Evolutionary conservation across 1,140 invertebrate species (phyloP).

Genomic region (Plectrocnemia conspersa): DNA sequence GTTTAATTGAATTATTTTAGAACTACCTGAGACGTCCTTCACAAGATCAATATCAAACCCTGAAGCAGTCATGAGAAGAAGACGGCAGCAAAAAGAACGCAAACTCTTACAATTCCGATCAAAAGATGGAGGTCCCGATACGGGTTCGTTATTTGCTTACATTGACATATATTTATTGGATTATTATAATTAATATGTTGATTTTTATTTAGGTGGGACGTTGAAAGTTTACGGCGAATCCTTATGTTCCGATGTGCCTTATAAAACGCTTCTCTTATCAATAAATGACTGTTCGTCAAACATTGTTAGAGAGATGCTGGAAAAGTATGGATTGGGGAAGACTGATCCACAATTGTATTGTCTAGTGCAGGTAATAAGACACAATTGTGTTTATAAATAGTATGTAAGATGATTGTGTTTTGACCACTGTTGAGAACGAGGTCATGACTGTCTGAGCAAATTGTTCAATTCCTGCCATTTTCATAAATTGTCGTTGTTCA

Average conservation of each 20-base stretch:
- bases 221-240: constrained; percentile 98
- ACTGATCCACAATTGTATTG: constrained; percentile 88
- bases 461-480: too few species aligned
- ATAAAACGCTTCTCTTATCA: constrained; percentile 94
- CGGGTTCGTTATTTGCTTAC: constrained; percentile 45
- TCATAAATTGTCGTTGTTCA: too few species aligned
- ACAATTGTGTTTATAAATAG: too few species aligned
- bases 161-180: neutral
- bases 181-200: neutral
- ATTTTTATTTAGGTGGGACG: constrained; percentile 70
- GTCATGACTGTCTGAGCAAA: too few species aligned
- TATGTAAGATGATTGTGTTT: too few species aligned
- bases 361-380: constrained; percentile 92
- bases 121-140: constrained; percentile 88
- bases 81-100: constrained; percentile 93
- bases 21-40: constrained; percentile 96
- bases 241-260: constrained; percentile 93
- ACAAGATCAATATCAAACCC: constrained; percentile 98
- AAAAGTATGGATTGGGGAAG: constrained; percentile 91
- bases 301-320: constrained; percentile 93
- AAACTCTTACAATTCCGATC: constrained; percentile 94
- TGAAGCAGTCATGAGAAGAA: constrained; percentile 95
- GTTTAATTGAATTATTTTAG: constrained; percentile 50
- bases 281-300: constrained; percentile 86
- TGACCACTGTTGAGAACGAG: too few species aligned